These are phyloP conservation scores for Oostethus manadensis DNA, from an alignment of 2,113 vertebrate species.

Conservation along the genomic window DNA sequence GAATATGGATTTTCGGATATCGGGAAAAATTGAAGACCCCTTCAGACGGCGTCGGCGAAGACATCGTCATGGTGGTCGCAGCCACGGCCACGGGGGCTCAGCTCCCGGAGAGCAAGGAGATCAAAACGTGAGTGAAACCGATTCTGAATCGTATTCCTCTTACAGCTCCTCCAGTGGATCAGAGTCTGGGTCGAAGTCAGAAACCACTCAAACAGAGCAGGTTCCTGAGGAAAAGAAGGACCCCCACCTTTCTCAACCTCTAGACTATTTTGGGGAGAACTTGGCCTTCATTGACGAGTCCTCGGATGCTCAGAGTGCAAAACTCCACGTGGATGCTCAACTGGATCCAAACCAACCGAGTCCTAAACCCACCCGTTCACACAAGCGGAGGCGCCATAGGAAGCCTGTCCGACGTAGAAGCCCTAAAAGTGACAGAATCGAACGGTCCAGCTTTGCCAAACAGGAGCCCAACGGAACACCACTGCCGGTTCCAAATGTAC, in stretches of 20 bases:
- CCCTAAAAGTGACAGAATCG: slow-evolving; percentile 35
- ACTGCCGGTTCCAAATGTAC: slow-evolving; percentile 33
- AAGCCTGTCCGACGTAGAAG: slow-evolving; percentile 39
- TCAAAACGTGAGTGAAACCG: slow-evolving; percentile 30
- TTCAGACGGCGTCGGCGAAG: slow-evolving; percentile 61
- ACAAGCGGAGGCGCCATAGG: slow-evolving; percentile 64
- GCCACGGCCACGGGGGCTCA: slow-evolving; percentile 34
- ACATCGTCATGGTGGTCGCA: slow-evolving; percentile 51
- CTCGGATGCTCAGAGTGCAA: slow-evolving; percentile 79
- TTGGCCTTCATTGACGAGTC: slow-evolving; percentile 87
- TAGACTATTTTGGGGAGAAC: slow-evolving; percentile 86
- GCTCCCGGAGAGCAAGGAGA: slow-evolving; percentile 32
- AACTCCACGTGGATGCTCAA: slow-evolving; percentile 63
- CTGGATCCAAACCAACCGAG: slow-evolving; percentile 40
- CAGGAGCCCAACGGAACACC: slow-evolving; percentile 58
- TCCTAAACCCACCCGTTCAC: slow-evolving; percentile 20
- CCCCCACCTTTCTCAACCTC: slow-evolving; percentile 60
- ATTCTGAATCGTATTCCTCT: slow-evolving; percentile 61
- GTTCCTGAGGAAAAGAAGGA: slow-evolving; percentile 52
- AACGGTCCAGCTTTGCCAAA: slow-evolving; percentile 6
- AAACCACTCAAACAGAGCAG: slow-evolving; percentile 64
- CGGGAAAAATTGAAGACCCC: slow-evolving; percentile 73
- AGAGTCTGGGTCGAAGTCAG: slow-evolving; percentile 55
- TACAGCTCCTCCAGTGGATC: slow-evolving; percentile 64
- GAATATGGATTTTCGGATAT: slow-evolving; percentile 79